Evolutionary conservation across 2,797 vertebrate genomes (phyloP), one percentile per base, ranked within the genome.

Genomic region (Threskiornis aethiopicus): DNA sequence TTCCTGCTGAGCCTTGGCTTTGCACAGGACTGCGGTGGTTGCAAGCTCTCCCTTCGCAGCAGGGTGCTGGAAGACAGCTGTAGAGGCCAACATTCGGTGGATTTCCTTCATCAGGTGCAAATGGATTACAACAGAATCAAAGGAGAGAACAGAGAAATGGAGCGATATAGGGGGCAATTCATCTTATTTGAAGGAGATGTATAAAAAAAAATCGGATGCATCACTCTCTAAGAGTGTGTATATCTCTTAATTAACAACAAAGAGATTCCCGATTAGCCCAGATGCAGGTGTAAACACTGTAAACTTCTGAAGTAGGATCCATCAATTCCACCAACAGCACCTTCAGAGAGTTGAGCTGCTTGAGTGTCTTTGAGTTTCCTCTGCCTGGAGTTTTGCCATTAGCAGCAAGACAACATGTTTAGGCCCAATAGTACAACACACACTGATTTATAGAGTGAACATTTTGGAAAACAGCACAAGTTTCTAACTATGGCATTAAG

Each of bases 101-200:
- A 8, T 78, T 93, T 52, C 12, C 59, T 85, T 66, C 49, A 21
- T 24, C 0, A 2, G 17, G 69, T 91, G 65, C 46, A 80, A 86
- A 84, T 17, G 18, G 19, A 29, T 96, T 58, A 46, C 14, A 66
- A 41, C 6, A 61, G 47, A 88, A 81, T 90, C 69, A 93, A 94
- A 94, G 49, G 18, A 88, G 42, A 64, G 14, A 88, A 91, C 14
- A 78, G 57, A 89, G 55, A 94, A 91, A 84, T 20, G 16, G 5
- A 0, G 0, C 0, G 0, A 62, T 44, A 61, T 0, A 79, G n/a
- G 15, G 29, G 19, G 37, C 28, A 73, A 58, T 55, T 64, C 12
- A 73, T 70, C 51, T 89, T 58, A 44, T 62, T 70, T 83, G 75
- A 83, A 87, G 41, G 39, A 57, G 11, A 31, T 4, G 3, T 20